These are phyloP conservation scores for Phenganax stokvisi DNA, from an alignment of 92 coral and sea anemone species.

Conservation along the genomic window DNA sequence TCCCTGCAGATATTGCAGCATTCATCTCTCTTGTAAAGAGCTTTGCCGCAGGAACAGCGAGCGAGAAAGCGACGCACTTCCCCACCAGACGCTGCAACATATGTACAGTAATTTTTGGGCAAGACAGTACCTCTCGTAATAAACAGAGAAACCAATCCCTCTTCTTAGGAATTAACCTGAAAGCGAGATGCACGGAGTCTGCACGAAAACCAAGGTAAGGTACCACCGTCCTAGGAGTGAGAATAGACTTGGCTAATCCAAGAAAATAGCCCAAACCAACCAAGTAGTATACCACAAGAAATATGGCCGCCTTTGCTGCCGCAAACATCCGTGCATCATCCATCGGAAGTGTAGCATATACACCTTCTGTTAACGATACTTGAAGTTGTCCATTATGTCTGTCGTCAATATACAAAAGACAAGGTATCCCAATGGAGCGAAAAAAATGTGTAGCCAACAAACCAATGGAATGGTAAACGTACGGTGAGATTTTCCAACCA, in stretches of 20 bases:
- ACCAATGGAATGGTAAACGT: conserved; percentile 51
- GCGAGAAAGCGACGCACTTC: too few species aligned
- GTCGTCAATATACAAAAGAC: neutral
- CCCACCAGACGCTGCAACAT: conserved; percentile 13
- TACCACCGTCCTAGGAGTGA: conserved; percentile 17
- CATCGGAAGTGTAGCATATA: neutral
- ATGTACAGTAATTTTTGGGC: conserved; percentile 18
- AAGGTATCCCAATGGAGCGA: conserved; percentile 41
- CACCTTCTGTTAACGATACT: conserved; percentile 1
- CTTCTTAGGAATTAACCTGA: conserved; percentile 35
- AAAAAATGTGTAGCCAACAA: conserved; percentile 40
- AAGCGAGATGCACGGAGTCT: conserved; percentile 36
- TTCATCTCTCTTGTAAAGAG: too few species aligned
- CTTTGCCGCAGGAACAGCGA: too few species aligned
- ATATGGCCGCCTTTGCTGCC: neutral
- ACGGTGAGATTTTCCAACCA: conserved; percentile 53
- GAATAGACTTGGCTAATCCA: conserved; percentile 28
- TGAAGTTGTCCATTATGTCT: conserved; percentile 23
- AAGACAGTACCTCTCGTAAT: conserved; percentile 12
- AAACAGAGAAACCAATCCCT: conserved; percentile 28
- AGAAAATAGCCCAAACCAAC: neutral
- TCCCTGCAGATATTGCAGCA: too few species aligned
- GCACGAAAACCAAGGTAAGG: conserved; percentile 45
- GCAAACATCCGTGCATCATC: conserved; percentile 5
- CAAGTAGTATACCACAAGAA: neutral